These are phyloP conservation scores for Parotocinclus haroldoi DNA, from an alignment of 2,797 vertebrate genomes.

Conservation along the genomic window DNA sequence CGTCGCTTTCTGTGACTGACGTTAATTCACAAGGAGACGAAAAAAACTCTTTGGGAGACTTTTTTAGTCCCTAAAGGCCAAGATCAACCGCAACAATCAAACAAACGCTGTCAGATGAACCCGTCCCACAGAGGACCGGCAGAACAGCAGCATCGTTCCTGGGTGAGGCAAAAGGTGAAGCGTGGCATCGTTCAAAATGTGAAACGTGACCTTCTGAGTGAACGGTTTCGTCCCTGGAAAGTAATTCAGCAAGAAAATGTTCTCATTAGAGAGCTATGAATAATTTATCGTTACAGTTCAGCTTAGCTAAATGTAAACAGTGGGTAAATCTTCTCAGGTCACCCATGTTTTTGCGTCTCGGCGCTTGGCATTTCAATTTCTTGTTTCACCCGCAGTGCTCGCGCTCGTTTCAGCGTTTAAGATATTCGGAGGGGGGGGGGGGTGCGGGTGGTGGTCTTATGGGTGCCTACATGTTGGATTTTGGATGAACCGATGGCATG, in stretches of 20 bases:
- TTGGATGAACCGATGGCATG: not conserved
- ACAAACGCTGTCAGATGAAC: slow-evolving; percentile 61
- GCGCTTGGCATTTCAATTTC: slow-evolving; percentile 22
- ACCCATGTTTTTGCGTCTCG: slow-evolving; percentile 5
- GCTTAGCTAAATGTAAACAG: slow-evolving; percentile 23
- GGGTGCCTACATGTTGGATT: not conserved
- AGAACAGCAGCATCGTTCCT: too few species aligned
- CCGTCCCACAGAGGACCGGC: slow-evolving; percentile 48
- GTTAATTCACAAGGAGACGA: slow-evolving; percentile 63
- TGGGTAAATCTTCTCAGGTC: slow-evolving; percentile 7
- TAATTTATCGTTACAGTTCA: slow-evolving; percentile 29
- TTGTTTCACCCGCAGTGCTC: slow-evolving; percentile 26
- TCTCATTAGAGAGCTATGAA: slow-evolving; percentile 33
- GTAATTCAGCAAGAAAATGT: slow-evolving; percentile 37
- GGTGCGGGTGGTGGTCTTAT: too few species aligned
- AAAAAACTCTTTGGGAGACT: too few species aligned
- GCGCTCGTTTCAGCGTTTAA: not conserved
- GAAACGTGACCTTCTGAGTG: slow-evolving; percentile 46
- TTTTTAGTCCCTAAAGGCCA: slow-evolving; percentile 55
- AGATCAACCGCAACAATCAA: slow-evolving; percentile 69
- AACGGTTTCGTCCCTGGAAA: slow-evolving; percentile 18
- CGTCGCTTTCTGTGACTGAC: slow-evolving; percentile 59
- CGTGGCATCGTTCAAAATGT: slow-evolving; percentile 31
- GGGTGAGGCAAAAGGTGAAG: slow-evolving; percentile 12
- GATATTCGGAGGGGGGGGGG: not conserved